These are phyloP conservation scores for Lytechinus pictus DNA, from an alignment of 35 echinoderm and acorn worm genomes.

Conservation along the genomic window DNA sequence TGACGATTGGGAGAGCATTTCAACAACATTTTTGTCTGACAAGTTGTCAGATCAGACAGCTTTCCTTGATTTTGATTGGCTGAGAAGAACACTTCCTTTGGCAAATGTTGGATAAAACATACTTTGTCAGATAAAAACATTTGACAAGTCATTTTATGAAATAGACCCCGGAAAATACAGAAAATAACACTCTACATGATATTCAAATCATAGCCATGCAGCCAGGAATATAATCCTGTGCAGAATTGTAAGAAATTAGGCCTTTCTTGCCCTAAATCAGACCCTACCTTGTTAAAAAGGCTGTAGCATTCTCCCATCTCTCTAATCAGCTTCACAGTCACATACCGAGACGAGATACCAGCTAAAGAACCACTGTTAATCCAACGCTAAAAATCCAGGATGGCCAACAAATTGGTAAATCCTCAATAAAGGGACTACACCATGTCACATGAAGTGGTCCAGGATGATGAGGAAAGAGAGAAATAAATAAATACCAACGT, in stretches of 20 bases:
- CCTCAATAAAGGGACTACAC: conserved; percentile 11
- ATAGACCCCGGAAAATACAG: no score
- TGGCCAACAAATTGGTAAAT: conserved; percentile 1
- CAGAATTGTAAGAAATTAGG: neutral
- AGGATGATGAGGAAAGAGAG: neutral
- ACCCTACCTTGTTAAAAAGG: conserved; percentile 25
- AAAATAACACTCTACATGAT: no score
- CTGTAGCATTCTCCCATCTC: conserved; percentile 46
- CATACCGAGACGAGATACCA: conserved; percentile 31
- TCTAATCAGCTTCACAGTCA: neutral
- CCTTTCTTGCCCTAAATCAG: neutral
- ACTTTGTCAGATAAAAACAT: no score
- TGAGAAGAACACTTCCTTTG: no score
- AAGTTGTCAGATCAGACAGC: no score
- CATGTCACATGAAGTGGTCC: neutral
- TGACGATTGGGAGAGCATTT: no score
- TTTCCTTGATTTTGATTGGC: no score
- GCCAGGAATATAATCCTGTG: no score
- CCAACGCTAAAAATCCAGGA: conserved; percentile 25
- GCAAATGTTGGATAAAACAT: no score
- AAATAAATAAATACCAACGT: neutral
- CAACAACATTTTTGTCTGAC: no score
- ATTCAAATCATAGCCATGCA: no score
- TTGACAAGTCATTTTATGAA: no score
- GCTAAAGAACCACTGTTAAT: neutral